These are phyloP conservation scores for Girardia tigrina DNA, from an alignment of 2,888 invertebrate species.

Conservation along the genomic window DNA sequence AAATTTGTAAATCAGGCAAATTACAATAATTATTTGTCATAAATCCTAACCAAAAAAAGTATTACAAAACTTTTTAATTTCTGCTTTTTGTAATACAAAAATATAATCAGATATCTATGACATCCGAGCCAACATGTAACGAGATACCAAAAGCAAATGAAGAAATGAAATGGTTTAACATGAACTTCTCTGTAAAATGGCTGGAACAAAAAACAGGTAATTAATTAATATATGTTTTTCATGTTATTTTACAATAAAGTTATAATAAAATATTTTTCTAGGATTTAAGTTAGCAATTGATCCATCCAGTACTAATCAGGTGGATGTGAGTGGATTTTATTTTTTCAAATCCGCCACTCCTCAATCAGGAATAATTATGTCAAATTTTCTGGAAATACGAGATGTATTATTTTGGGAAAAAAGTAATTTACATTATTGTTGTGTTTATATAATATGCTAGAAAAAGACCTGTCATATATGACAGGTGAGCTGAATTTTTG, in stretches of 20 bases:
- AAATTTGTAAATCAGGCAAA: no score
- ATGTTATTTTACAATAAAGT: neutral
- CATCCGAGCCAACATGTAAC: neutral
- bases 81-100: no score
- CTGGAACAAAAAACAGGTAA: neutral
- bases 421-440: no score
- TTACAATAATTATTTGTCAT: no score
- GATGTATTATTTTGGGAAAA: neutral
- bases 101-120: neutral
- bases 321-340: constrained; percentile 1
- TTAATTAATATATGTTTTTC: neutral
- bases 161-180: neutral
- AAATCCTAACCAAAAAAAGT: no score
- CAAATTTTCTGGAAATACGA: neutral
- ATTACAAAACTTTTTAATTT: no score
- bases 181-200: neutral
- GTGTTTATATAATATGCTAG: no score
- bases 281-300: neutral
- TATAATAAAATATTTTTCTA: no score
- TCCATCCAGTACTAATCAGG: neutral
- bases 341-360: neutral
- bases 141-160: neutral
- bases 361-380: neutral
- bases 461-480: no score
- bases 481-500: no score